Percentiles rank a stretch among this genome's conserved stretches.
Conservation (phyloP, 37 sponge, comb jelly and placozoan genomes). For the Crambe crambe region DNA sequence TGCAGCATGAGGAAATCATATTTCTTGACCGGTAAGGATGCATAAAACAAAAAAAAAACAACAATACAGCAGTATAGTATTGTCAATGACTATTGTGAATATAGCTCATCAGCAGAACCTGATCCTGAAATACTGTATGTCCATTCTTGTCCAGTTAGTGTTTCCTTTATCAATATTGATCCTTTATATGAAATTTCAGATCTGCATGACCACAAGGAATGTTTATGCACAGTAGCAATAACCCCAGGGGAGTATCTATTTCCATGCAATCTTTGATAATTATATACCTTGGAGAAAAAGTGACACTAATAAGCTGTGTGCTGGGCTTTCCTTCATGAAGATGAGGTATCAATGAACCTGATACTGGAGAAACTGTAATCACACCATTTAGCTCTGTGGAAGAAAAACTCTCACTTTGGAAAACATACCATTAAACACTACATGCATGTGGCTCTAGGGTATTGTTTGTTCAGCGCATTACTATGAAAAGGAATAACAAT, state of each 20-base stretch:
- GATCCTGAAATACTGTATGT: background rate
- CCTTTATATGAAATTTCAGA: background rate
- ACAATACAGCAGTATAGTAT: no score
- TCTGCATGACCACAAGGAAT: background rate
- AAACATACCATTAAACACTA: no score
- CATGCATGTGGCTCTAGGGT: no score
- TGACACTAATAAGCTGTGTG: constrained; percentile 12
- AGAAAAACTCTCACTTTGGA: no score
- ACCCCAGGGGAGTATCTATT: background rate
- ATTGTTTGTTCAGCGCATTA: no score
- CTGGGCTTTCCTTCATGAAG: background rate
- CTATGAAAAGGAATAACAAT: no score
- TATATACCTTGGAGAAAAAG: constrained; percentile 40
- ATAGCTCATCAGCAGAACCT: constrained; percentile 33
- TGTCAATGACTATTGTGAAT: background rate
- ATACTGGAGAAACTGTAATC: background rate
- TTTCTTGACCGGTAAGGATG: no score
- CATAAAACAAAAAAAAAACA: no score
- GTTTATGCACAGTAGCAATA: background rate
- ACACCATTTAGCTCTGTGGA: constrained; percentile 27
- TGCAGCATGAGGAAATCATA: no score
- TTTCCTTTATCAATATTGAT: constrained; percentile 3
- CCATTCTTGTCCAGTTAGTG: constrained; percentile 5
- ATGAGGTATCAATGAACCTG: constrained; percentile 23
- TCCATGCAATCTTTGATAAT: no score